Conservation (phyloP, 1,140 invertebrate species). For the Drosophila kepulauana region DNA sequence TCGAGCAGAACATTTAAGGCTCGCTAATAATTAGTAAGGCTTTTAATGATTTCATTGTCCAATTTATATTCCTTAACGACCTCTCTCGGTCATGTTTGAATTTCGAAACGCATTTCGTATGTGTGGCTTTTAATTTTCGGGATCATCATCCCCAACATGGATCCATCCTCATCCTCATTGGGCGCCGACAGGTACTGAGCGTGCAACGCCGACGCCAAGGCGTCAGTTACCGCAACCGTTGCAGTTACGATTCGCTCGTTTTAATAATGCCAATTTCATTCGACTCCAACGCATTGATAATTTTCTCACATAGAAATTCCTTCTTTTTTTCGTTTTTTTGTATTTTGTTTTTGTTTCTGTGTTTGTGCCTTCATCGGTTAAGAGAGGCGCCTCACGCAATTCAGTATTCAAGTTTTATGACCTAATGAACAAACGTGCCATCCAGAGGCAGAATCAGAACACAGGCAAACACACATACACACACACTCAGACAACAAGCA, state of each 20-base stretch:
- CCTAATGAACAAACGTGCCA: slow-evolving; percentile 64
- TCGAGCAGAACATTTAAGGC: slow-evolving; percentile 57
- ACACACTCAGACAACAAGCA: not conserved
- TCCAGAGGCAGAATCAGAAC: slow-evolving; percentile 9
- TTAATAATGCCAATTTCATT: slow-evolving; percentile 81
- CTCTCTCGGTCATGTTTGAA: slow-evolving; percentile 59
- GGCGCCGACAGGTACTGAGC: slow-evolving; percentile 42
- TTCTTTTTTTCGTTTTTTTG: slow-evolving; percentile 39
- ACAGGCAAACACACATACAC: not conserved
- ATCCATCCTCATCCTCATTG: slow-evolving; percentile 14
- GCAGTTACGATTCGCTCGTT: slow-evolving; percentile 68
- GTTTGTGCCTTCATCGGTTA: slow-evolving; percentile 49
- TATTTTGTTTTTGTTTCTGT: not conserved
- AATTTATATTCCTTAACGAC: slow-evolving; percentile 81
- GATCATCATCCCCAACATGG: slow-evolving; percentile 57
- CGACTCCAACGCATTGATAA: slow-evolving; percentile 84
- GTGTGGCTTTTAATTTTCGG: slow-evolving; percentile 79
- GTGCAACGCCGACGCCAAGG: slow-evolving; percentile 29
- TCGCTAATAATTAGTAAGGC: slow-evolving; percentile 68
- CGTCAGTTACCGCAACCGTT: slow-evolving; percentile 31
- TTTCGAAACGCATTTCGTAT: slow-evolving; percentile 50
- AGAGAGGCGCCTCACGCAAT: slow-evolving; percentile 83
- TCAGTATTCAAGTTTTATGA: slow-evolving; percentile 78
- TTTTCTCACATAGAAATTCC: slow-evolving; percentile 79
- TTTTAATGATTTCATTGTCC: slow-evolving; percentile 84